Evolutionary conservation across 2,113 vertebrate species (phyloP).

Genomic region (Butorides virescens): DNA sequence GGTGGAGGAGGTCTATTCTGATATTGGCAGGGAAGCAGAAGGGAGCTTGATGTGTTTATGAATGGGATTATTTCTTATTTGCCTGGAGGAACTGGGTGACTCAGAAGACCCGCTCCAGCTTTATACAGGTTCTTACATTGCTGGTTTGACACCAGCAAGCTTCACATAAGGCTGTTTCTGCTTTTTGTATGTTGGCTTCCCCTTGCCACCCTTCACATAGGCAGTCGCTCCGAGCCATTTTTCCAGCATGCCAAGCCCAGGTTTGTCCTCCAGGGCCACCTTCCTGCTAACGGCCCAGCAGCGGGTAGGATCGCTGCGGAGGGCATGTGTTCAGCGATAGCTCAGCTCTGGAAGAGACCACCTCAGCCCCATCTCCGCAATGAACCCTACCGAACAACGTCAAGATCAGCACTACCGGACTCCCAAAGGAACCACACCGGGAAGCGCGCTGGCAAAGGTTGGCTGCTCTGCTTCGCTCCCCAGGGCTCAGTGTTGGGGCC

Average conservation of each 20-base stretch:
- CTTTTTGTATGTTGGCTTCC: neutral
- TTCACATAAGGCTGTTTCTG: neutral
- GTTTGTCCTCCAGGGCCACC: neutral
- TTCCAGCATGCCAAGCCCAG: neutral
- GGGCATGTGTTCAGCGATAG: no score
- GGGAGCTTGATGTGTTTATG: neutral
- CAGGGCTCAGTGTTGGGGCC: no score
- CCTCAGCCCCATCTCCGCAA: neutral
- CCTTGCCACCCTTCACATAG: rapidly evolving
- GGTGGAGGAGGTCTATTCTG: neutral
- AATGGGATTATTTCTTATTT: neutral
- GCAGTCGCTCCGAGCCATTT: neutral
- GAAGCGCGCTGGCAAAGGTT: neutral
- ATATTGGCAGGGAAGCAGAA: neutral
- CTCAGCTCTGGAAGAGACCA: neutral
- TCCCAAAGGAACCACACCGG: neutral
- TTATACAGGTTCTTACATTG: neutral
- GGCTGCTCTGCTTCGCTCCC: neutral
- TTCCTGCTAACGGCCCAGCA: neutral
- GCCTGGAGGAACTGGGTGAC: neutral
- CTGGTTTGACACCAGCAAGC: neutral
- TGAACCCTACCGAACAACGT: neutral
- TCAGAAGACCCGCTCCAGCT: neutral
- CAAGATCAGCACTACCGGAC: neutral
- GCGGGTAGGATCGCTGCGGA: neutral